Conservation (phyloP, 2,113 vertebrate species). For the Mustela lutreola region DNA sequence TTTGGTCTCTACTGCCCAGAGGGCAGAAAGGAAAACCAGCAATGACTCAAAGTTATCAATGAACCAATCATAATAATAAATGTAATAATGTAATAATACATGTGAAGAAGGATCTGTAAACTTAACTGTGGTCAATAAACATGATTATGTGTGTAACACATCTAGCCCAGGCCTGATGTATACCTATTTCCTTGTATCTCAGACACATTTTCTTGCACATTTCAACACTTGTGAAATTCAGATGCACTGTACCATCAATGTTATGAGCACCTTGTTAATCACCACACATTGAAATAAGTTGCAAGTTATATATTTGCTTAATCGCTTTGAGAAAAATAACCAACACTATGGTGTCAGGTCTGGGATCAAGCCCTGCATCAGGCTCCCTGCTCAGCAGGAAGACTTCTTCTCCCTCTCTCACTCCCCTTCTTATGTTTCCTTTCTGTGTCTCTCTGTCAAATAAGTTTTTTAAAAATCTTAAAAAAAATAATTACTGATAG, state of each 20-base stretch:
- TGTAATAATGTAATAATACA: background rate
- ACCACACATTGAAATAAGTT: background rate
- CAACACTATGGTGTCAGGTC: background rate
- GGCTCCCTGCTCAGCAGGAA: too few species aligned
- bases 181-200: background rate
- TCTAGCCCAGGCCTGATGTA: background rate
- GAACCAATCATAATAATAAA: background rate
- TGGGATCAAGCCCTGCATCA: too few species aligned
- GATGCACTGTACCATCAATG: background rate
- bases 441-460: too few species aligned
- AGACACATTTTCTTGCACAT: background rate
- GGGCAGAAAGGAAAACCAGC: background rate
- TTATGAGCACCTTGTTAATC: background rate
- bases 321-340: background rate
- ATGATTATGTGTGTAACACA: background rate
- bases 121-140: background rate
- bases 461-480: too few species aligned
- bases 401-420: too few species aligned
- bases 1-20: background rate
- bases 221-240: background rate
- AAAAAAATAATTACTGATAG: background rate
- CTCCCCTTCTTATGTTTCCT: too few species aligned
- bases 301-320: background rate
- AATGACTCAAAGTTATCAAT: background rate
- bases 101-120: background rate